These are phyloP conservation scores for Cherax quadricarinatus DNA, from an alignment of 1,140 invertebrate genomes.

Conservation along the genomic window DNA sequence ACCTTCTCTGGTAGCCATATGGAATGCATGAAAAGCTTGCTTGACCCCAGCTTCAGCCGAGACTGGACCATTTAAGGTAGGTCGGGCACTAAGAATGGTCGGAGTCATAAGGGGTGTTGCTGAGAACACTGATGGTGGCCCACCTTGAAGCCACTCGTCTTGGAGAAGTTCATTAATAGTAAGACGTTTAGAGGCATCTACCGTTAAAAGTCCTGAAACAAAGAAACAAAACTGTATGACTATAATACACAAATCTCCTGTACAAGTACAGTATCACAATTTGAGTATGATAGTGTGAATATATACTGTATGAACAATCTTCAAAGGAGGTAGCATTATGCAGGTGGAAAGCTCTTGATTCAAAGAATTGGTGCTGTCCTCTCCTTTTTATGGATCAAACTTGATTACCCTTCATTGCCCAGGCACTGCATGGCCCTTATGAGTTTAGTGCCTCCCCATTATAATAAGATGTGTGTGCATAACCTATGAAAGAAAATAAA, in stretches of 20 bases:
- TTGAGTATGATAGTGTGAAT: neutral
- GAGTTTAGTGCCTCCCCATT: too few species aligned
- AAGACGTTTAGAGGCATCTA: conserved; percentile 86
- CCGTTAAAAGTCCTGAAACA: conserved; percentile 82
- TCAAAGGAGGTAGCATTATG: too few species aligned
- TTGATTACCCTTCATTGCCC: too few species aligned
- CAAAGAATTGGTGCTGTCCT: too few species aligned
- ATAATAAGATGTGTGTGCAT: too few species aligned
- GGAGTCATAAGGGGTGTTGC: conserved; percentile 81
- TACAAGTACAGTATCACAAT: neutral
- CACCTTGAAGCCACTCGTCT: conserved; percentile 82
- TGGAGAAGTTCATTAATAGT: conserved; percentile 82
- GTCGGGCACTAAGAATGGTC: conserved; percentile 77
- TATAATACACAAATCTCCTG: neutral
- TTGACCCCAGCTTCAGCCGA: conserved; percentile 78
- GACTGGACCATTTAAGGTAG: conserved; percentile 73
- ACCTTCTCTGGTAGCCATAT: conserved; percentile 83
- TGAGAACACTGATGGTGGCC: conserved; percentile 76
- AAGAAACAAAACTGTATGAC: conserved; percentile 72
- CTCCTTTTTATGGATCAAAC: too few species aligned
- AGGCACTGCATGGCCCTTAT: too few species aligned
- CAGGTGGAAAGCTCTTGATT: too few species aligned
- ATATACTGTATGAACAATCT: too few species aligned
- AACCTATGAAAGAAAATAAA: too few species aligned
- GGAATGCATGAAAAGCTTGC: conserved; percentile 84